Conservation (phyloP, 1,140 invertebrate genomes). For the Mycetomoellerius zeteki region DNA sequence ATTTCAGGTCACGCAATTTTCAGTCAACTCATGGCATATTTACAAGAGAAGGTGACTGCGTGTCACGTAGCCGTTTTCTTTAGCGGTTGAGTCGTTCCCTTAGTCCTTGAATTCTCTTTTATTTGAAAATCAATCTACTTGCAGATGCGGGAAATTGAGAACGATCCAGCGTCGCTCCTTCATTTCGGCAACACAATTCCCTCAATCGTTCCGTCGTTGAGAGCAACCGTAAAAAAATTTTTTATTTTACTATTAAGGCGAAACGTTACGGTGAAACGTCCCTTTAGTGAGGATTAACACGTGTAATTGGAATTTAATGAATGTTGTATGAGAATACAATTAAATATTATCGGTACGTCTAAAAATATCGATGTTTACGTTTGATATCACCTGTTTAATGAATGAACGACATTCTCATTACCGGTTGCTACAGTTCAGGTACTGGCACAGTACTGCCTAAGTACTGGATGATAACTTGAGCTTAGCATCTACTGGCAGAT, state of each 20-base stretch:
- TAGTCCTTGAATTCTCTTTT: constrained; percentile 14
- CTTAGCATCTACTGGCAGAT: too few species aligned
- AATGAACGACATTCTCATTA: background rate
- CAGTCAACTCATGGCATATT: background rate
- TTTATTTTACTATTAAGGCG: background rate
- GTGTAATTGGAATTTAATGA: background rate
- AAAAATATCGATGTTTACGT: constrained; percentile 35
- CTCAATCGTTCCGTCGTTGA: background rate
- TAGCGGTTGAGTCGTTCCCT: background rate
- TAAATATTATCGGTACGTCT: constrained; percentile 11
- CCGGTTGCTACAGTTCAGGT: too few species aligned
- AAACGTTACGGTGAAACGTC: background rate
- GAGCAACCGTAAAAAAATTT: background rate
- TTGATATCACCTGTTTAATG: constrained; percentile 13
- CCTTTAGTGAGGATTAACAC: too few species aligned
- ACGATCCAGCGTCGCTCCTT: background rate
- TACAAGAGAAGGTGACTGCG: background rate
- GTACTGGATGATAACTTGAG: too few species aligned
- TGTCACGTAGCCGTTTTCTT: constrained; percentile 6
- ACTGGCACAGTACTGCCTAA: too few species aligned
- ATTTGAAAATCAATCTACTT: constrained; percentile 42
- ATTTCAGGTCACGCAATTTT: constrained; percentile 7
- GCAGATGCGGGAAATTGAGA: constrained; percentile 43
- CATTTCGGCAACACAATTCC: background rate
- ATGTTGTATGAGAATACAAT: background rate